Evolutionary conservation across 2,888 invertebrate species (phyloP).

Genomic region (Hartigia nigra): DNA sequence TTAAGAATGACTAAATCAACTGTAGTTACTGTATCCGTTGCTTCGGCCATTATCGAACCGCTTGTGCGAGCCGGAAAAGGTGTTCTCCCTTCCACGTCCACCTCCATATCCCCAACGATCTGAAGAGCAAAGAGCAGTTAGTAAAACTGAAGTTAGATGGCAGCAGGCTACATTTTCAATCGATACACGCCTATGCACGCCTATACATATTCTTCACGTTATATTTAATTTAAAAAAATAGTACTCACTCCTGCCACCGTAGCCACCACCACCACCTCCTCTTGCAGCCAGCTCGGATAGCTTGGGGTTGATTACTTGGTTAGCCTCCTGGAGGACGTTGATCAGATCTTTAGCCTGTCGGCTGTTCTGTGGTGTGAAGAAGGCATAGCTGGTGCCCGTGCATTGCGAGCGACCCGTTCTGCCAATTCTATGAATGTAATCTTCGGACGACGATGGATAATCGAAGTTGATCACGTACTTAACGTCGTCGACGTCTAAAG

Average conservation of each 20-base stretch:
- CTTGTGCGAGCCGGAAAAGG: slow-evolving; percentile 52
- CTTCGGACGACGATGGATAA: slow-evolving; percentile 94
- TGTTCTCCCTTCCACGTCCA: slow-evolving; percentile 53
- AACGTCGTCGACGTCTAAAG: slow-evolving; percentile 93
- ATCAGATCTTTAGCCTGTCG: slow-evolving; percentile 91
- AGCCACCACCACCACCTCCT: slow-evolving; percentile 71
- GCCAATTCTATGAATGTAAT: slow-evolving; percentile 96
- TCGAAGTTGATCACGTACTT: slow-evolving; percentile 97
- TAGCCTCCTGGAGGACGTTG: slow-evolving; percentile 89
- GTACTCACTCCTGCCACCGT: slow-evolving; percentile 66
- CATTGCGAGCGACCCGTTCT: slow-evolving; percentile 89
- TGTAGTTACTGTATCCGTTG: slow-evolving; percentile 47
- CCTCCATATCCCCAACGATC: slow-evolving; percentile 56
- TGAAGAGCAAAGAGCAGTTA: slow-evolving; percentile 19
- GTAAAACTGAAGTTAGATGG: not conserved
- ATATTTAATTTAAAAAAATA: not conserved
- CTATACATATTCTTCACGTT: not conserved
- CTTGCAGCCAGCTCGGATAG: slow-evolving; percentile 82
- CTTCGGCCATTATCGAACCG: slow-evolving; percentile 51
- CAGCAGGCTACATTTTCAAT: not conserved
- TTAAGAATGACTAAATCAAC: slow-evolving; percentile 37
- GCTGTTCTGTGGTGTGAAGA: slow-evolving; percentile 90
- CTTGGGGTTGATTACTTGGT: slow-evolving; percentile 85
- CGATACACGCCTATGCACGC: not conserved
- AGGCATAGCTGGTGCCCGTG: slow-evolving; percentile 93